Percentiles rank a stretch among this genome's conserved stretches.
Evolutionary conservation across 2,888 invertebrate species (phyloP).

Genomic region (Amphipoea oculea): DNA sequence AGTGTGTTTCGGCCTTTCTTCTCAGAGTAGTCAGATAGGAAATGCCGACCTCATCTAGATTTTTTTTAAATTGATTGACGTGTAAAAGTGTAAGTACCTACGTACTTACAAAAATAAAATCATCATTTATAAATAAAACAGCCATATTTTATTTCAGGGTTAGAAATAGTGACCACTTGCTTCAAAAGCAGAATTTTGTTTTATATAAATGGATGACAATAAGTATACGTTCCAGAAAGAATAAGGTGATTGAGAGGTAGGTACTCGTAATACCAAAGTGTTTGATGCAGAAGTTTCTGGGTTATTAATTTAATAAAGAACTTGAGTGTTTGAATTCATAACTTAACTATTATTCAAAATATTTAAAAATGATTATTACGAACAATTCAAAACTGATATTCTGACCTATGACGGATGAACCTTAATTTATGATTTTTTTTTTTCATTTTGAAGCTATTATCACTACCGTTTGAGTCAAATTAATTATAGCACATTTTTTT

Average conservation of each 20-base stretch:
- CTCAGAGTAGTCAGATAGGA: no score
- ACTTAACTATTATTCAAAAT: neutral
- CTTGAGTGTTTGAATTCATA: no score
- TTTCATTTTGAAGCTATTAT: neutral
- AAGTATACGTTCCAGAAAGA: neutral
- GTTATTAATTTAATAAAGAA: neutral
- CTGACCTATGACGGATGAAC: constrained; percentile 48
- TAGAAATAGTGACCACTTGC: neutral
- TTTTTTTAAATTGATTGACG: no score
- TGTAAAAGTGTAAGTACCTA: no score
- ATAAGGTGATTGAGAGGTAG: neutral
- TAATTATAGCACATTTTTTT: neutral
- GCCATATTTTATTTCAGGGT: neutral
- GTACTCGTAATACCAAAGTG: neutral
- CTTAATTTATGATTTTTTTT: neutral
- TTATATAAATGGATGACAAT: neutral
- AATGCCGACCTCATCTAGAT: no score
- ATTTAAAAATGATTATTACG: constrained; percentile 48
- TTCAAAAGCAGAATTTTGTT: neutral
- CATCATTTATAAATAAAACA: neutral
- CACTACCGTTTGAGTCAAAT: no score
- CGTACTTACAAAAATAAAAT: no score
- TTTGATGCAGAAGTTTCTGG: neutral
- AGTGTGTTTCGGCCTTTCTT: no score
- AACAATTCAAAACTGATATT: constrained; percentile 66